Conservation (phyloP, 2,888 invertebrate genomes). For the Chrysomela aeneicollis region DNA sequence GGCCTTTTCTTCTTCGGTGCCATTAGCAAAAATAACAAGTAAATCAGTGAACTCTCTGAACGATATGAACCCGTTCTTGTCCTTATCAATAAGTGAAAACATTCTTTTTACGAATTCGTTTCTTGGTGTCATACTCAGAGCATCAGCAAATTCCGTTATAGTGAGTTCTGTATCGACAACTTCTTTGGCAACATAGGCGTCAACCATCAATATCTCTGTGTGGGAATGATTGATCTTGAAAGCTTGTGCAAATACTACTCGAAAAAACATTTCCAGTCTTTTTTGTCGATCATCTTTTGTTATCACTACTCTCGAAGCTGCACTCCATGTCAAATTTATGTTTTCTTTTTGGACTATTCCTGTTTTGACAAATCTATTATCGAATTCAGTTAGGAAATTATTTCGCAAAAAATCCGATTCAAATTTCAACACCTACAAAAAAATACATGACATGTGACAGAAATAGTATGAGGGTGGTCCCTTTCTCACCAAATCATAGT, state of each 20-base stretch:
- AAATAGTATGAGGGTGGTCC: background rate
- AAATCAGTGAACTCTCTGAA: slow-evolving; percentile 70
- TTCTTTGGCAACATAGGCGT: slow-evolving; percentile 60
- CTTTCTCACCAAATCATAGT: slow-evolving; percentile 64
- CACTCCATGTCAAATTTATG: slow-evolving; percentile 47
- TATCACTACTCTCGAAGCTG: slow-evolving; percentile 56
- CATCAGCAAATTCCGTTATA: slow-evolving; percentile 67
- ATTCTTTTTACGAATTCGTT: slow-evolving; percentile 66
- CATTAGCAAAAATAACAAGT: slow-evolving; percentile 67
- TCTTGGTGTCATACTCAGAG: slow-evolving; percentile 65
- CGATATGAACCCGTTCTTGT: slow-evolving; percentile 68
- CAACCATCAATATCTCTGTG: slow-evolving; percentile 58
- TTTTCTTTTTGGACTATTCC: slow-evolving; percentile 47
- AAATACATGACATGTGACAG: background rate
- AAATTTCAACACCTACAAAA: slow-evolving; percentile 61
- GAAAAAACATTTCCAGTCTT: slow-evolving; percentile 65
- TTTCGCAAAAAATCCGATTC: slow-evolving; percentile 58
- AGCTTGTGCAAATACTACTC: slow-evolving; percentile 65
- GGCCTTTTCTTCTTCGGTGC: slow-evolving; percentile 63
- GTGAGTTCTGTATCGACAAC: slow-evolving; percentile 64
- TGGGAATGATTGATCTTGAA: slow-evolving; percentile 60
- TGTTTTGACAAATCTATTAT: slow-evolving; percentile 54
- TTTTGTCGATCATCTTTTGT: slow-evolving; percentile 63
- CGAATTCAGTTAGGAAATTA: slow-evolving; percentile 57
- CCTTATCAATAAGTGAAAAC: slow-evolving; percentile 67